Evolutionary conservation across 2,888 invertebrate genomes (phyloP).

Genomic region (Caenorhabditis angaria): DNA sequence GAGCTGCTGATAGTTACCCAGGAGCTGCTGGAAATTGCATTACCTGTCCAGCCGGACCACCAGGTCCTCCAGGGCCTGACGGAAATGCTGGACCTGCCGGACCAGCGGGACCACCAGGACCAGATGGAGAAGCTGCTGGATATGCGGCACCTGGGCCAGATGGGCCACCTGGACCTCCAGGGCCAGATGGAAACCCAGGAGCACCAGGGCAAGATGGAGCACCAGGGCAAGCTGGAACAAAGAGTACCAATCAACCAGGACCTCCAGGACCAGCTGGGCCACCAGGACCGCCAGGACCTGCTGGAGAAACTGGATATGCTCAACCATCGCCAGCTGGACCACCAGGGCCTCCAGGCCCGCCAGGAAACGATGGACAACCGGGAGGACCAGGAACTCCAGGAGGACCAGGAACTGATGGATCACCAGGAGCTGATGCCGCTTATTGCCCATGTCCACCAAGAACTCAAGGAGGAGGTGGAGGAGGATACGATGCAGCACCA

Average conservation of each 20-base stretch:
- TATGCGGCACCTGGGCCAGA: constrained; percentile 31
- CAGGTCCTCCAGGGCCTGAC: constrained; percentile 46
- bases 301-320: constrained; percentile 42
- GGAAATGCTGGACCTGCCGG: constrained; percentile 41
- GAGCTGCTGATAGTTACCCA: constrained; percentile 27
- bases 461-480: constrained; percentile 29
- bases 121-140: constrained; percentile 31
- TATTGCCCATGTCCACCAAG: constrained; percentile 50
- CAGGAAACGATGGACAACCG: constrained; percentile 48
- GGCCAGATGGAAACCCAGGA: constrained; percentile 52
- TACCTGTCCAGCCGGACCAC: constrained; percentile 42
- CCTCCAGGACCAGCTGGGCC: constrained; percentile 53
- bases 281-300: constrained; percentile 52
- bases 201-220: constrained; percentile 41
- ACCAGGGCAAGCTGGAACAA: constrained; percentile 42
- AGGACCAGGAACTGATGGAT: constrained; percentile 48
- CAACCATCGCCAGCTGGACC: constrained; percentile 53
- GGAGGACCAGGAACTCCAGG: constrained; percentile 49
- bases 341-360: constrained; percentile 52
- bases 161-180: constrained; percentile 44
- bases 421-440: constrained; percentile 45
- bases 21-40: constrained; percentile 44
- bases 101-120: constrained; percentile 38
- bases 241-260: constrained; percentile 48
- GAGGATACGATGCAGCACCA: constrained; percentile 14